Percentiles rank a stretch among this genome's conserved stretches.
These are phyloP conservation scores for Microvelia longipes DNA, from an alignment of 1,140 invertebrate genomes.

Conservation along the genomic window DNA sequence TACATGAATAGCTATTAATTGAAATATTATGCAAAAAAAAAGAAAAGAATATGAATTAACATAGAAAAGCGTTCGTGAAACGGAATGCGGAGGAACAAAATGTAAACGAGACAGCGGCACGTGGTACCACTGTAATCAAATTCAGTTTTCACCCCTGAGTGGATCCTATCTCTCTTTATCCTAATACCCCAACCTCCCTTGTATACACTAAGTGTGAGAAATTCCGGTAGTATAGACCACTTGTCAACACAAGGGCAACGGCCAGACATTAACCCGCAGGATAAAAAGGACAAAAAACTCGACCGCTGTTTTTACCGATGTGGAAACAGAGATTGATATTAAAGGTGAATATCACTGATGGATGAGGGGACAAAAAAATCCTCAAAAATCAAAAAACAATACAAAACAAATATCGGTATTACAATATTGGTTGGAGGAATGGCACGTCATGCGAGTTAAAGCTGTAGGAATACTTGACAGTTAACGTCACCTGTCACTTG, in stretches of 20 bases:
- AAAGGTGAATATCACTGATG: neutral
- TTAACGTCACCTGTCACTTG: neutral
- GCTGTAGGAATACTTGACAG: neutral
- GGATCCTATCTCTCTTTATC: neutral
- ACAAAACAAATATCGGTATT: neutral
- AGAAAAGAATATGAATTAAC: too few relatives aligned
- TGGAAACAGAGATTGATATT: neutral
- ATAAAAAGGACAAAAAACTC: too few relatives aligned
- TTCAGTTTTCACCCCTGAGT: neutral
- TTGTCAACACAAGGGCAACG: neutral
- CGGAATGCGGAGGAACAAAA: too few relatives aligned
- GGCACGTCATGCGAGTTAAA: neutral
- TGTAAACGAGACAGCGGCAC: neutral
- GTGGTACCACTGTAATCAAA: neutral
- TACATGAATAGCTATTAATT: too few relatives aligned
- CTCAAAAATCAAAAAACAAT: neutral
- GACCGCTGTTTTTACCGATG: neutral
- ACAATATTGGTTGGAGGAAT: neutral
- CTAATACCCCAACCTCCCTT: neutral
- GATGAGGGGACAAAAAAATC: too few relatives aligned
- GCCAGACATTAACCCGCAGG: neutral
- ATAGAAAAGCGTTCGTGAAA: too few relatives aligned
- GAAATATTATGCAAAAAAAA: too few relatives aligned
- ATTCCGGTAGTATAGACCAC: neutral
- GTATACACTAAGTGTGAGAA: neutral